Percentiles rank a stretch among this genome's conserved stretches.
Evolutionary conservation across 2,113 vertebrate genomes (phyloP).

Genomic region (Apodemus sylvaticus): DNA sequence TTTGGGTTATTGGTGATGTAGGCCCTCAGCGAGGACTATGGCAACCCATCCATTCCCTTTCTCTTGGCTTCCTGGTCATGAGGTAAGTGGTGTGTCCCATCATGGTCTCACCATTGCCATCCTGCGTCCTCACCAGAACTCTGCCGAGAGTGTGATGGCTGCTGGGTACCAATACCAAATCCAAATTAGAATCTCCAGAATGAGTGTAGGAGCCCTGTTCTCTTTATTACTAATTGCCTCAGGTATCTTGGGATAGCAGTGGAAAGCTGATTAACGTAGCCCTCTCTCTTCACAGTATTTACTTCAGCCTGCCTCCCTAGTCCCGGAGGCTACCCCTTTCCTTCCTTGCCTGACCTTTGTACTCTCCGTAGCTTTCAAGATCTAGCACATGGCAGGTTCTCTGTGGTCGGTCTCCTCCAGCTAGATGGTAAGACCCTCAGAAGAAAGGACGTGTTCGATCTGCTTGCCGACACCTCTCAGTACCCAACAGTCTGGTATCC

Average conservation of each 20-base stretch:
- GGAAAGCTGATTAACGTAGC: not conserved
- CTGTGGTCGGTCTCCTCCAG: not conserved
- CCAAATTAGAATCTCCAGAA: not conserved
- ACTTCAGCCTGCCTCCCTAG: not conserved
- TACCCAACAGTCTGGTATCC: fast-evolving
- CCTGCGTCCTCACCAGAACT: not conserved
- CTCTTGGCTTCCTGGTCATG: not conserved
- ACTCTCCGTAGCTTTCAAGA: fast-evolving
- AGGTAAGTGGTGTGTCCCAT: not conserved
- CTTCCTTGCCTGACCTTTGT: fast-evolving
- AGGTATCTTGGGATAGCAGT: not conserved
- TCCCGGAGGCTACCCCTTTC: not conserved
- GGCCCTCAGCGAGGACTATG: not conserved
- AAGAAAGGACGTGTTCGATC: fast-evolving
- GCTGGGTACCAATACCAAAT: too few species aligned
- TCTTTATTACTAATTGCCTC: too few species aligned
- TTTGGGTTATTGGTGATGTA: not conserved
- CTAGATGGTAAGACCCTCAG: fast-evolving
- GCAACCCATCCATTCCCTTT: not conserved
- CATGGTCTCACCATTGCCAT: not conserved
- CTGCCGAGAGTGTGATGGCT: not conserved
- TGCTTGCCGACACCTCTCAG: fast-evolving
- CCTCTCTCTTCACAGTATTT: not conserved
- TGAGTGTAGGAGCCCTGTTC: not conserved
- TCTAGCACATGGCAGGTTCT: fast-evolving